Conservation (phyloP, 2,113 vertebrate genomes). For the Istiophorus platypterus region DNA sequence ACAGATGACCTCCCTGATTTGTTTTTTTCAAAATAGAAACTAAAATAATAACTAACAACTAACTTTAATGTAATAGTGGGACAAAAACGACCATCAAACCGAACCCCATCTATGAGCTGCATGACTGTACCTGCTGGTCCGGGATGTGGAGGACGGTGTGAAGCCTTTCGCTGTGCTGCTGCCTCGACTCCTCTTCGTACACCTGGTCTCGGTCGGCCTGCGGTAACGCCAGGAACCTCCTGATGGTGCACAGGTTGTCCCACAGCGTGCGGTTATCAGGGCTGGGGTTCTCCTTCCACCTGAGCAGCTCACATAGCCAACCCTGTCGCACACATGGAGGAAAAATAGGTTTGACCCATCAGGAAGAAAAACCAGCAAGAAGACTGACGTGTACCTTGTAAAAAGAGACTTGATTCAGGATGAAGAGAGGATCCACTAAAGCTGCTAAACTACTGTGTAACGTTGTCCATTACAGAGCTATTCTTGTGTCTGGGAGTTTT, state of each 20-base stretch:
- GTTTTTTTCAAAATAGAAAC: neutral
- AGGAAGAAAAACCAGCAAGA: too few relatives aligned
- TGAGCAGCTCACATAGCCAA: conserved; percentile 94
- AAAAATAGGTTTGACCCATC: neutral
- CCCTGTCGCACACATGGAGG: conserved; percentile 80
- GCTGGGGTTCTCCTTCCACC: conserved; percentile 95
- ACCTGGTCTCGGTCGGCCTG: conserved; percentile 90
- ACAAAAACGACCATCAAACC: neutral
- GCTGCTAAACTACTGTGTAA: too few relatives aligned
- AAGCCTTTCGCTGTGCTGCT: conserved; percentile 91
- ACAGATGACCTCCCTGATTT: neutral
- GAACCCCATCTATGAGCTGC: too few relatives aligned
- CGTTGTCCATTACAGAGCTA: too few relatives aligned
- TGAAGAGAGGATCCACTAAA: too few relatives aligned
- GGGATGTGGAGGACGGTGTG: conserved; percentile 88
- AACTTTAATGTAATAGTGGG: neutral
- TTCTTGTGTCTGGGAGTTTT: too few relatives aligned
- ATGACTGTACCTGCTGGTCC: conserved; percentile 84
- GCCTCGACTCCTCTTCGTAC: conserved; percentile 93
- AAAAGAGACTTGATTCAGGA: too few relatives aligned
- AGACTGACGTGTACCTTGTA: too few relatives aligned
- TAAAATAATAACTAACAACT: neutral
- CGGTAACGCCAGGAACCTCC: conserved; percentile 91
- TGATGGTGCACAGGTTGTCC: conserved; percentile 96
- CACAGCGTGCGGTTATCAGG: conserved; percentile 96